phyloP scores from a whole-genome alignment of 2,797 vertebrate species.

The Sebastes flavidus region DNA sequence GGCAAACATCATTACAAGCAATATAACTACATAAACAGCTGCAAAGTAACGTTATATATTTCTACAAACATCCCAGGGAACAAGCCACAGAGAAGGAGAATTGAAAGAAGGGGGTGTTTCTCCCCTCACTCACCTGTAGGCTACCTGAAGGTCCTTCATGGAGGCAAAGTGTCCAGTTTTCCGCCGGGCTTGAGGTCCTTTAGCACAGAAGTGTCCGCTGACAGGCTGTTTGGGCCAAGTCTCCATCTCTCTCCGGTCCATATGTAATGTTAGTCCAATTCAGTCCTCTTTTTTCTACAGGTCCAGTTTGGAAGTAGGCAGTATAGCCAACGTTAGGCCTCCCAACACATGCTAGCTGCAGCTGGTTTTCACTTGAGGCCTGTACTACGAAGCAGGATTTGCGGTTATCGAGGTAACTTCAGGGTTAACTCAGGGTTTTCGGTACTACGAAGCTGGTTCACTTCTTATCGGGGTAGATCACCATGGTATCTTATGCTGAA shows the following conservation, averaged over 20 bases:
- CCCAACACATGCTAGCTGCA: neutral
- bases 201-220: neutral
- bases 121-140: neutral
- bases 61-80: too few relatives aligned
- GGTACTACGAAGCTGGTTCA: too few relatives aligned
- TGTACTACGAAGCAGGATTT: too few relatives aligned
- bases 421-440: too few relatives aligned
- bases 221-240: neutral
- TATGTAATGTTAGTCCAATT: neutral
- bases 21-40: neutral
- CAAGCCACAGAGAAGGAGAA: neutral
- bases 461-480: too few relatives aligned
- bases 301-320: neutral
- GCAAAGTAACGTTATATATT: neutral
- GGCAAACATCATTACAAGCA: neutral
- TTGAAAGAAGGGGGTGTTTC: neutral
- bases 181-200: too few relatives aligned
- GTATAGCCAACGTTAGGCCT: neutral
- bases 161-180: neutral
- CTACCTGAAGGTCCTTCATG: neutral
- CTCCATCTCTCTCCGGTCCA: neutral
- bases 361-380: too few relatives aligned
- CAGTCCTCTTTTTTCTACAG: neutral
- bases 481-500: too few relatives aligned
- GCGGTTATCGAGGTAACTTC: too few relatives aligned